Conservation (phyloP, 1,140 invertebrate genomes). For the Bombus confusus region DNA sequence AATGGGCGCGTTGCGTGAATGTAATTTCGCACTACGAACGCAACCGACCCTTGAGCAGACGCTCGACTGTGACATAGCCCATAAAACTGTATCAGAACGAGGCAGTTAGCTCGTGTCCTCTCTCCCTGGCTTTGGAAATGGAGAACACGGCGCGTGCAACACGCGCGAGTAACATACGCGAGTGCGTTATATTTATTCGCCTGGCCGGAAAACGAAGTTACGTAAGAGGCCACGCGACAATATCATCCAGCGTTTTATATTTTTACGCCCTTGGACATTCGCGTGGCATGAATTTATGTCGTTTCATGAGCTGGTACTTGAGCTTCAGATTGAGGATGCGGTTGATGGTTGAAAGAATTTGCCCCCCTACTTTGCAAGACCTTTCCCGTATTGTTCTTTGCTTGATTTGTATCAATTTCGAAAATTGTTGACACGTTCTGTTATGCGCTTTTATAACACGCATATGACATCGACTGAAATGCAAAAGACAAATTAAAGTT, state of each 20-base stretch:
- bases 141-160: too few species aligned
- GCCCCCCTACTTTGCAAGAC: too few species aligned
- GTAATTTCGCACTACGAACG: constrained; percentile 50
- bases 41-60: constrained; percentile 3
- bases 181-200: constrained; percentile 61
- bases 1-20: constrained; percentile 44
- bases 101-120: constrained; percentile 8
- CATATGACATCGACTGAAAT: too few species aligned
- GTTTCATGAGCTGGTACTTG: neutral
- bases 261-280: constrained; percentile 58
- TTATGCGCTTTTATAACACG: too few species aligned
- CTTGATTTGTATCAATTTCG: too few species aligned
- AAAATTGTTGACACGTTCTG: too few species aligned
- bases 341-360: too few species aligned
- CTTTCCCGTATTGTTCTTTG: too few species aligned
- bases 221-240: constrained; percentile 49
- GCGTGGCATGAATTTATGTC: neutral
- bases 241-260: constrained; percentile 52
- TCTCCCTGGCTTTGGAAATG: neutral
- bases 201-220: constrained; percentile 41
- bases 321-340: neutral
- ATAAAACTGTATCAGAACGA: constrained; percentile 41
- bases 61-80: constrained; percentile 18
- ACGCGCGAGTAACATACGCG: neutral
- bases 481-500: too few species aligned